These are phyloP conservation scores for Cynopterus brachyotis DNA, from an alignment of 2,113 vertebrate species.

Conservation along the genomic window DNA sequence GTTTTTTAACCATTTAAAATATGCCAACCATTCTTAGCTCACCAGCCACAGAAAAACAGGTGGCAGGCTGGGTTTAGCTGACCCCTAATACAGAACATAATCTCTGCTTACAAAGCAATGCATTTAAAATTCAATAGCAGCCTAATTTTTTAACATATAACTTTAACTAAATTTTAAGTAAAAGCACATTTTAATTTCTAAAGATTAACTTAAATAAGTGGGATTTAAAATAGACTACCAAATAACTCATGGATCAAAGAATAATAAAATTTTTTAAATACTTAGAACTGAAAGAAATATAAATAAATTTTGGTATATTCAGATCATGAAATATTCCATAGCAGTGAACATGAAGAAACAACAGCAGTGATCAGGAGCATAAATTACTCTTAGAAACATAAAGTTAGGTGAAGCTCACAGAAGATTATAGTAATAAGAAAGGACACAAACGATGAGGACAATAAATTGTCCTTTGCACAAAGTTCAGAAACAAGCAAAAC, in stretches of 20 bases:
- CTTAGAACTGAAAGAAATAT: neutral
- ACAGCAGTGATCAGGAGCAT: neutral
- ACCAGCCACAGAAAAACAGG: neutral
- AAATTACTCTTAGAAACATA: neutral
- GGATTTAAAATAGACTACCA: neutral
- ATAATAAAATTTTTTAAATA: neutral
- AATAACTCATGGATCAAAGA: neutral
- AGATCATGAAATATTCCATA: neutral
- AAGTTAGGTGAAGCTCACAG: neutral
- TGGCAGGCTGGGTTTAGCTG: neutral
- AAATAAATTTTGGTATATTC: neutral
- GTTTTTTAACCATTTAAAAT: neutral
- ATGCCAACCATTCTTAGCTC: neutral
- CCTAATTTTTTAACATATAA: neutral
- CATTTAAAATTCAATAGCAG: neutral
- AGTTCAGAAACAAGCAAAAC: neutral
- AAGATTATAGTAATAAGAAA: neutral
- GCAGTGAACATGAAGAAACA: neutral
- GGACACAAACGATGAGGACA: neutral
- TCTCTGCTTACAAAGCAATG: neutral
- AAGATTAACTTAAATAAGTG: neutral
- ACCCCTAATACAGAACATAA: neutral
- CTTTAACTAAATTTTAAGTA: slow-evolving; percentile 26
- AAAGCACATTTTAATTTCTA: slow-evolving; percentile 8
- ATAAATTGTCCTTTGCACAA: neutral